phyloP scores from a whole-genome alignment of 2,113 vertebrate genomes.

The Vidua chalybeata region DNA sequence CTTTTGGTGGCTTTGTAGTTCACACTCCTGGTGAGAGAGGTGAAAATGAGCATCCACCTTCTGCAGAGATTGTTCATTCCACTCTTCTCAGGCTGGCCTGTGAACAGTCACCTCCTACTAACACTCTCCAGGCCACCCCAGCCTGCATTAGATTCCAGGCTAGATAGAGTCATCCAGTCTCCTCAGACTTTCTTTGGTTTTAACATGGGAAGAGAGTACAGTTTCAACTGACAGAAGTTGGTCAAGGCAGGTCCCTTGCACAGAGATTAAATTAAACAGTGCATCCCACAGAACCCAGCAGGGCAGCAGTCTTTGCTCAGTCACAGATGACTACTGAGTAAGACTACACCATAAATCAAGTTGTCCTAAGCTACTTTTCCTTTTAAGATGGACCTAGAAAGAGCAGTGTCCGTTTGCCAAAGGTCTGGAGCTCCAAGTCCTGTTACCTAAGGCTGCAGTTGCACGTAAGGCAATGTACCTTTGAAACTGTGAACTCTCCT shows the following conservation, averaged over 20 bases:
- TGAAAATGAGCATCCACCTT: rapidly evolving
- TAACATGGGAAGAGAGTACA: not conserved
- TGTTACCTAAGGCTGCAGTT: not conserved
- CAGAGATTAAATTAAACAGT: not conserved
- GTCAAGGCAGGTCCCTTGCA: not conserved
- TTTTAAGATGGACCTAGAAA: not conserved
- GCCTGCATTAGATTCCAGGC: not conserved
- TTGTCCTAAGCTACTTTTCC: not conserved
- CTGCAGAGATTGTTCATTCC: not conserved
- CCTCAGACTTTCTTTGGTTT: rapidly evolving
- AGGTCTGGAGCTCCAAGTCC: not conserved
- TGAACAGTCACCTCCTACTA: not conserved
- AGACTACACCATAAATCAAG: not conserved
- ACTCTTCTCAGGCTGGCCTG: not conserved
- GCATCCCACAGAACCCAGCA: not conserved
- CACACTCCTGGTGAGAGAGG: not conserved
- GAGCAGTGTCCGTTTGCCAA: not conserved
- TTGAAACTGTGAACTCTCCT: not conserved
- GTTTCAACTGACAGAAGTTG: not conserved
- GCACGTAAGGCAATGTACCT: not conserved
- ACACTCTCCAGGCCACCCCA: not conserved
- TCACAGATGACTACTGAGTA: not conserved
- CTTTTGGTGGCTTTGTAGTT: not conserved
- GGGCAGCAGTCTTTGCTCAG: not conserved
- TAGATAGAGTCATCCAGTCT: not conserved